Conservation (phyloP, 2,113 vertebrate genomes). For the Nycticorax nycticorax region DNA sequence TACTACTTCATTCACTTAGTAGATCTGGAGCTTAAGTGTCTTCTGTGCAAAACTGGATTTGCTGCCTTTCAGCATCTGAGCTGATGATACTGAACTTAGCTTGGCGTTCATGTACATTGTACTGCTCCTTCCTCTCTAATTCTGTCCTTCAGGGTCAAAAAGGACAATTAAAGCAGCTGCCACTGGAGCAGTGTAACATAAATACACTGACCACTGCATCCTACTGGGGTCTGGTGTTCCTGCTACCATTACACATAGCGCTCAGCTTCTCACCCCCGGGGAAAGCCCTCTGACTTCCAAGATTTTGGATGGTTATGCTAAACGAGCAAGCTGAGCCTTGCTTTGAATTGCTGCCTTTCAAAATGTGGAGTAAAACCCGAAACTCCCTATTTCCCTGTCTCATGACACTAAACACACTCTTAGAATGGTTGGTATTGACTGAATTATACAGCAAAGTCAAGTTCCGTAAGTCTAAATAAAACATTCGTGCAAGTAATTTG, state of each 20-base stretch:
- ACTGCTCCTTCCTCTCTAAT: neutral
- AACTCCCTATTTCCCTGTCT: neutral
- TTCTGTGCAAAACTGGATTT: neutral
- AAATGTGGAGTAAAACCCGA: neutral
- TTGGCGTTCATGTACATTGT: accelerated
- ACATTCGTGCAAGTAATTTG: neutral
- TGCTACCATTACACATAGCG: neutral
- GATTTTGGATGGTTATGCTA: neutral
- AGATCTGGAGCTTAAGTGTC: neutral
- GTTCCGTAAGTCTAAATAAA: neutral
- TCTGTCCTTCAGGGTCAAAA: neutral
- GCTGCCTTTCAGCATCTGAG: neutral
- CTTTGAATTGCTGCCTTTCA: neutral
- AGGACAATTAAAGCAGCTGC: neutral
- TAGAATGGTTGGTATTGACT: neutral
- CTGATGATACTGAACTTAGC: neutral
- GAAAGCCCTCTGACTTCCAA: neutral
- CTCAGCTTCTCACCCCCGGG: neutral
- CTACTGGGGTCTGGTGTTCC: neutral
- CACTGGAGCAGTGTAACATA: neutral
- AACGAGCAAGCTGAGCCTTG: neutral
- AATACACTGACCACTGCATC: neutral
- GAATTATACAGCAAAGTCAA: neutral
- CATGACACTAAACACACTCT: neutral
- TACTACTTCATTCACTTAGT: neutral